phyloP scores from a whole-genome alignment of 30 jellyfish, hydroid and myxozoan species.

The Morbakka virulenta region DNA sequence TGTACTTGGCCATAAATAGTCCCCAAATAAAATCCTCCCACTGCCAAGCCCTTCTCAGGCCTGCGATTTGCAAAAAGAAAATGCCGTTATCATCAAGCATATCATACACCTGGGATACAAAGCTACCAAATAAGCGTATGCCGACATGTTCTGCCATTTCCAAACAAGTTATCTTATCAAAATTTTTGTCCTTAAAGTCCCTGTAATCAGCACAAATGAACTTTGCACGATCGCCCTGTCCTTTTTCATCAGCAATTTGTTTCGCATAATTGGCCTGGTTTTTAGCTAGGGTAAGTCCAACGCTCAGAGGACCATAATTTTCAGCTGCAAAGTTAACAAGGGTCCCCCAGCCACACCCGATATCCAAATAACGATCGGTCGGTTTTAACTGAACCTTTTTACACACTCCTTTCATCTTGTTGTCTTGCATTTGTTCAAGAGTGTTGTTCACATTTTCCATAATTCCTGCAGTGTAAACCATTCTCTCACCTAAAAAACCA shows the following conservation, averaged over 20 bases:
- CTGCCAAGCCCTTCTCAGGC: slow-evolving; percentile 92
- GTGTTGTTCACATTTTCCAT: slow-evolving; percentile 41
- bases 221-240: slow-evolving; percentile 36
- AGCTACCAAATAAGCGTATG: slow-evolving; percentile 64
- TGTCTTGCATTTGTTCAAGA: slow-evolving; percentile 81
- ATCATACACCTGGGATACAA: slow-evolving; percentile 78
- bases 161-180: slow-evolving; percentile 83
- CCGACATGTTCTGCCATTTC: slow-evolving; percentile 99
- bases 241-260: slow-evolving; percentile 42
- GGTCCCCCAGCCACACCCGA: slow-evolving; percentile 98
- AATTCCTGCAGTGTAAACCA: slow-evolving; percentile 86
- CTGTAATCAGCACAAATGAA: slow-evolving; percentile 80
- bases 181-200: slow-evolving; percentile 62
- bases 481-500: slow-evolving; percentile 71
- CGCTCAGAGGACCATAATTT: slow-evolving; percentile 53
- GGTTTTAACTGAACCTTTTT: slow-evolving; percentile 55
- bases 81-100: slow-evolving; percentile 87
- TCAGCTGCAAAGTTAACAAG: slow-evolving; percentile 82
- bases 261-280: slow-evolving; percentile 82
- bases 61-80: slow-evolving; percentile 87
- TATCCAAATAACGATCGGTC: slow-evolving; percentile 63
- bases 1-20: slow-evolving; percentile 87
- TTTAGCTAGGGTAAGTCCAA: slow-evolving; percentile 76
- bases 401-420: slow-evolving; percentile 69
- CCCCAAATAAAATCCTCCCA: slow-evolving; percentile 98